Conservation (phyloP, 2,797 vertebrate genomes). For the Cryptoprocta ferox region DNA sequence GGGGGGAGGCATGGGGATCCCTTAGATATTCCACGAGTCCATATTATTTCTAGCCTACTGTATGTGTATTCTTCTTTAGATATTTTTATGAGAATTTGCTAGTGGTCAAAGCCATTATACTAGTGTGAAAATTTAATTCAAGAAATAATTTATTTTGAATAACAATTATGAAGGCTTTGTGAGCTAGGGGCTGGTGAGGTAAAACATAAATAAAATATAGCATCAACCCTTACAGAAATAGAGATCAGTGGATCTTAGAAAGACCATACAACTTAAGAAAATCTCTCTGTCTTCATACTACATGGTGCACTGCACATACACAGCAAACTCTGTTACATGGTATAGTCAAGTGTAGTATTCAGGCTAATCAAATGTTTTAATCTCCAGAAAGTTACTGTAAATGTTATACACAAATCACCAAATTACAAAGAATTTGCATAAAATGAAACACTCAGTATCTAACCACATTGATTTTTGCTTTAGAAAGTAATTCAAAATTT, state of each 20-base stretch:
- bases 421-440: neutral
- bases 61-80: constrained; percentile 17
- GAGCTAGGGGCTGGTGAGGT: neutral
- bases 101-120: neutral
- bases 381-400: constrained; percentile 33
- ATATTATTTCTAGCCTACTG: neutral
- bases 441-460: constrained; percentile 13
- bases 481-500: constrained; percentile 42
- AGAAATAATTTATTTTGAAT: constrained; percentile 23
- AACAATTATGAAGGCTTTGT: neutral
- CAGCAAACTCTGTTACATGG: neutral
- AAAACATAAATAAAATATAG: neutral
- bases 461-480: constrained; percentile 14
- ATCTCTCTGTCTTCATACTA: neutral
- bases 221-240: neutral
- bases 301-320: neutral
- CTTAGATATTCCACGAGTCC: neutral
- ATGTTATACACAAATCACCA: neutral
- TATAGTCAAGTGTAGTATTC: neutral
- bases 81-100: neutral
- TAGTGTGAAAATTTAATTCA: constrained; percentile 56
- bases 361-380: neutral
- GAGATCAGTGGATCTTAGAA: neutral
- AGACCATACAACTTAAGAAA: neutral
- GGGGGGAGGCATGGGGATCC: neutral